Base-by-base conservation (phyloP, 2,888 invertebrate species). In the Alloscopus bannaensis region DNA sequence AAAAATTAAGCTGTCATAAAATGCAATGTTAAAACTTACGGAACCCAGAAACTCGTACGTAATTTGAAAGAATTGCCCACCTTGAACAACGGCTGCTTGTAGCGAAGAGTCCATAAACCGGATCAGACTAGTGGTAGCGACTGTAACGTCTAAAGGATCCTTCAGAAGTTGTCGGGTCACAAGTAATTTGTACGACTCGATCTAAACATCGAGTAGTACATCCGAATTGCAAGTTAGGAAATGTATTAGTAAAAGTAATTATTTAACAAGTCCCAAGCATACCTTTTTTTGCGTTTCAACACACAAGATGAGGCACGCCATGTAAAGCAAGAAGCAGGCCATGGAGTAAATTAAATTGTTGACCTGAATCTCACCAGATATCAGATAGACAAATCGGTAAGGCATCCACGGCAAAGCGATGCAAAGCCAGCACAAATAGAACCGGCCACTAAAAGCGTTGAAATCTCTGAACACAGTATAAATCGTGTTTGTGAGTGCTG, bases 331-430 rank as follows among this genome's bases (percentile, higher is more conserved):
- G n/a, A n/a, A n/a, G n/a, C n/a, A n/a, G n/a, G n/a, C n/a, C n/a
- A n/a, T n/a, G n/a, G n/a, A n/a, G n/a, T n/a, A n/a, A n/a, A n/a
- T n/a, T n/a, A n/a, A n/a, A n/a, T n/a, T n/a, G n/a, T n/a, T n/a
- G n/a, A 3, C 31, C 13, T 60, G 26, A 40, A 31, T 18, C 31
- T 13, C 36, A 26, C 29, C 70, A 0, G 57, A 57, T 24, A 69
- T 57, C 6, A 1, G 28, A 13, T 69, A 55, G 1, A 70, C 29
- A 11, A 60, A 4, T 0, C 70, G 59, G 26, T 24, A 26, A 1
- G 70, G 60, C 45, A 60, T 70, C 70, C 70, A 70, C 3, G 70
- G 70, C 20, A 70, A 16, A 28, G 24, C 60, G 2, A 70, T 59
- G 20, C 59, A 50, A 70, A 70, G 47, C 70, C 70, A 70, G 24